These are phyloP conservation scores for Pollenia griseotomentosa DNA, from an alignment of 2,888 invertebrate species.

Conservation along the genomic window DNA sequence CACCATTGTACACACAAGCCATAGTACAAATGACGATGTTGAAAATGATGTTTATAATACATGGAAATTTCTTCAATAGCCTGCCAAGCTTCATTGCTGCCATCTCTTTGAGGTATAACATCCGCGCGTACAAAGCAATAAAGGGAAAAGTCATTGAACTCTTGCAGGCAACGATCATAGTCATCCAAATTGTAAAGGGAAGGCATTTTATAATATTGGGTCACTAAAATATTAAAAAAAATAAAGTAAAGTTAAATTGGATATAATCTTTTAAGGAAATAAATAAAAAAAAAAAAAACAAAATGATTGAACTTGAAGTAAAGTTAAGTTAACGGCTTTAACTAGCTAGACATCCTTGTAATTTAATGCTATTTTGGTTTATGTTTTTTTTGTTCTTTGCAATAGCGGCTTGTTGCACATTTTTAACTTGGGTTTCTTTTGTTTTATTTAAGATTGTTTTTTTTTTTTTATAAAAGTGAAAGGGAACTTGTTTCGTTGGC, in stretches of 20 bases:
- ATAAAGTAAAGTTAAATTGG: constrained; percentile 56
- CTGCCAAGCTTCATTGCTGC: constrained; percentile 77
- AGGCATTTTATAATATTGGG: constrained; percentile 83
- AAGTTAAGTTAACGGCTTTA: constrained; percentile 21
- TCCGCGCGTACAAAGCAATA: constrained; percentile 82
- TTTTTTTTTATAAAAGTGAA: constrained; percentile 61
- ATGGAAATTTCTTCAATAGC: constrained; percentile 79
- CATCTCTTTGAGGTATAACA: constrained; percentile 76
- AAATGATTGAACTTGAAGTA: constrained; percentile 2
- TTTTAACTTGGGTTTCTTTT: constrained; percentile 24
- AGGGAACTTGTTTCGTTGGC: constrained; percentile 69
- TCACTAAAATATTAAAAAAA: constrained; percentile 77
- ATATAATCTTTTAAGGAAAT: constrained; percentile 24
- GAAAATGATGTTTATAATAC: constrained; percentile 80
- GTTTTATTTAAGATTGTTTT: background rate
- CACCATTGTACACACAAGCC: constrained; percentile 80
- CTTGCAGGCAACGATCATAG: constrained; percentile 82
- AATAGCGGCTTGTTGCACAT: constrained; percentile 24
- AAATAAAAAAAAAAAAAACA: constrained; percentile 2
- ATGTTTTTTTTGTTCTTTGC: constrained; percentile 11
- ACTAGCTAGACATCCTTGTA: constrained; percentile 64
- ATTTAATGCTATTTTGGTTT: constrained; percentile 28
- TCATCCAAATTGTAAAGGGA: constrained; percentile 81
- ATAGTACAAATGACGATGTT: constrained; percentile 80
- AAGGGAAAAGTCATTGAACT: constrained; percentile 75